These are phyloP conservation scores for Tretioscincus oriximinensis DNA, from an alignment of 2,113 vertebrate genomes.

Conservation along the genomic window DNA sequence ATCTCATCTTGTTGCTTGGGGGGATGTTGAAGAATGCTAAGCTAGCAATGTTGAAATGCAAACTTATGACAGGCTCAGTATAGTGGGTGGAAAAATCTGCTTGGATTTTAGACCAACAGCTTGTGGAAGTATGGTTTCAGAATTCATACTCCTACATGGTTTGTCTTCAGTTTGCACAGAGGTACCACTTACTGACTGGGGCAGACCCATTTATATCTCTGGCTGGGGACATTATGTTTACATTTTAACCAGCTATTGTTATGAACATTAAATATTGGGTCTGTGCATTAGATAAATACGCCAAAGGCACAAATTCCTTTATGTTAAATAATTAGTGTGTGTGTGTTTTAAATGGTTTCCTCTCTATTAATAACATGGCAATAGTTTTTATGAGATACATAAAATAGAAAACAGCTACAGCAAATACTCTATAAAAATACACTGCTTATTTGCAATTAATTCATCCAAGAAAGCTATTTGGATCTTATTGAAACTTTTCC, in stretches of 20 bases:
- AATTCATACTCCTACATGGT: not conserved
- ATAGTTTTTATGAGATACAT: not conserved
- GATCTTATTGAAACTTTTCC: not conserved
- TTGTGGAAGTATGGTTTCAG: not conserved
- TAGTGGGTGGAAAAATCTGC: not conserved
- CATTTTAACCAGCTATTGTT: not conserved
- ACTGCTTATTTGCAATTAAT: not conserved
- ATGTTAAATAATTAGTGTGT: not conserved
- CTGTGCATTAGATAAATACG: slow-evolving; percentile 6
- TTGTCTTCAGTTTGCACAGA: not conserved
- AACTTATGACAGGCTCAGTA: slow-evolving; percentile 10
- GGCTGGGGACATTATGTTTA: not conserved
- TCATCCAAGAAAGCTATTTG: not conserved
- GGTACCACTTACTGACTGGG: not conserved
- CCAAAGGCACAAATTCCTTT: not conserved
- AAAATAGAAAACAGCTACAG: not conserved
- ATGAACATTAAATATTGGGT: not conserved
- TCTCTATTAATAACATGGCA: not conserved
- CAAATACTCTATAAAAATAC: not conserved
- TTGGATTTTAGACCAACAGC: slow-evolving; percentile 1
- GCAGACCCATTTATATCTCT: not conserved
- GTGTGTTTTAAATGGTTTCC: not conserved
- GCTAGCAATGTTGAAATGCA: slow-evolving; percentile 28
- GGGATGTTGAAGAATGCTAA: slow-evolving; percentile 18
- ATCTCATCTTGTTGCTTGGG: slow-evolving; percentile 34